Evolutionary conservation across 2,888 invertebrate genomes (phyloP).

Genomic region (Drosophila limbata): DNA sequence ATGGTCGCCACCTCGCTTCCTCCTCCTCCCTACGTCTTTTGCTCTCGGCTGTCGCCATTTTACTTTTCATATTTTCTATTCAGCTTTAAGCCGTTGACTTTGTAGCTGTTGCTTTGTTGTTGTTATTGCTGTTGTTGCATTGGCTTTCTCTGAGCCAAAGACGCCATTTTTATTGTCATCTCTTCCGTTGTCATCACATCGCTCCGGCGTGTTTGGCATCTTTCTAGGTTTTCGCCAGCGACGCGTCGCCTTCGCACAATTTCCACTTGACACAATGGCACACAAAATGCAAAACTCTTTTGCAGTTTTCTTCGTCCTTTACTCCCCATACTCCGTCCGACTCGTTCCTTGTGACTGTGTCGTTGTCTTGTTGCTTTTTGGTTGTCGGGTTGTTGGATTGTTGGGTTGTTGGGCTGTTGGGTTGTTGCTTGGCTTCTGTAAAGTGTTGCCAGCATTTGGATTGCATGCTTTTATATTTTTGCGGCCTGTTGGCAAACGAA

Average conservation of each 20-base stretch:
- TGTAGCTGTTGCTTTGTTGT: slow-evolving; percentile 30
- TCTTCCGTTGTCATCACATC: slow-evolving; percentile 66
- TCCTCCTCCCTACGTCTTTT: not conserved
- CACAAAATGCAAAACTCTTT: slow-evolving; percentile 80
- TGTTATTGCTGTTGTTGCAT: slow-evolving; percentile 31
- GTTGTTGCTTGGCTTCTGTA: slow-evolving; percentile 47
- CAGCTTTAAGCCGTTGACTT: slow-evolving; percentile 71
- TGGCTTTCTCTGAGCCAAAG: slow-evolving; percentile 47
- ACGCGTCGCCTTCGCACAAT: slow-evolving; percentile 58
- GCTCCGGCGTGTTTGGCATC: slow-evolving; percentile 65
- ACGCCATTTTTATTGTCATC: slow-evolving; percentile 79
- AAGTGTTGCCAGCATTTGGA: slow-evolving; percentile 70
- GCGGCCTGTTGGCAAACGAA: slow-evolving; percentile 40
- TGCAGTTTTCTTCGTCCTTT: slow-evolving; percentile 23
- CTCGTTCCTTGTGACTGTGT: slow-evolving; percentile 24
- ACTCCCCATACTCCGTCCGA: not conserved
- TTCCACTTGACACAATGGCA: slow-evolving; percentile 83
- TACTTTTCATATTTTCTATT: slow-evolving; percentile 75
- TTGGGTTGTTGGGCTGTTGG: not conserved
- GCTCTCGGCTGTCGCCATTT: slow-evolving; percentile 64
- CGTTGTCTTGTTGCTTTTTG: slow-evolving; percentile 36
- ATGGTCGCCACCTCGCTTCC: slow-evolving; percentile 45
- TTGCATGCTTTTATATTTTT: slow-evolving; percentile 59
- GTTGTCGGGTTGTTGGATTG: not conserved
- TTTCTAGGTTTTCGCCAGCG: slow-evolving; percentile 60